phyloP scores from a whole-genome alignment of 2,797 vertebrate genomes.

The Tenualosa ilisha region DNA sequence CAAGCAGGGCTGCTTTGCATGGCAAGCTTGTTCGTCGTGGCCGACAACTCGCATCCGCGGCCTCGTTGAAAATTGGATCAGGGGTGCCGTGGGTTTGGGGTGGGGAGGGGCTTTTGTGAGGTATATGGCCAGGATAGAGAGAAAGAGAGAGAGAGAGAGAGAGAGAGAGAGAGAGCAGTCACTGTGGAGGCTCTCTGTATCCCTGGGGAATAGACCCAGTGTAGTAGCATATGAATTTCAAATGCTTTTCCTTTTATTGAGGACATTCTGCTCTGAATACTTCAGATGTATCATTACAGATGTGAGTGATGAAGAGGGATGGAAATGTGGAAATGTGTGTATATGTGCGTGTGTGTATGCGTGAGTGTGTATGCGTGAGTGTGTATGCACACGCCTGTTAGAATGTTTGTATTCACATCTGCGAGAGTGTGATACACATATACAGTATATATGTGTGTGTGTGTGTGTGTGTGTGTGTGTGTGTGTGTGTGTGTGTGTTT shows the following conservation, averaged over 20 bases:
- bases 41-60: background rate
- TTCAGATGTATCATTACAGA: slow-evolving; percentile 12
- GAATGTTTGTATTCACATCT: background rate
- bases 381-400: background rate
- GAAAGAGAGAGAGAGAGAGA: background rate
- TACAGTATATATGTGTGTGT: background rate
- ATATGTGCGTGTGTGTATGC: background rate
- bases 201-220: background rate
- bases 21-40: background rate
- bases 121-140: background rate
- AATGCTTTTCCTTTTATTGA: slow-evolving; percentile 10
- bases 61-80: slow-evolving; percentile 15
- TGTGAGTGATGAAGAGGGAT: background rate
- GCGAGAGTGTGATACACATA: too few species aligned
- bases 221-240: slow-evolving; percentile 9
- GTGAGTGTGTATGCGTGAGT: background rate
- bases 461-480: background rate
- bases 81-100: background rate
- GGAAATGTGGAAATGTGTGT: background rate
- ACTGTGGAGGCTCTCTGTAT: background rate
- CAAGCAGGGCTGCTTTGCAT: slow-evolving; percentile 3
- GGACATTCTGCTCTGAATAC: slow-evolving; percentile 21
- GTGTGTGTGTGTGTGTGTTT: slow-evolving; percentile 9
- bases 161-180: background rate
- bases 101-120: background rate